Evolutionary conservation across 2,113 vertebrate species (phyloP), one percentile per base, ranked within the genome.

Genomic region (Aix galericulata): DNA sequence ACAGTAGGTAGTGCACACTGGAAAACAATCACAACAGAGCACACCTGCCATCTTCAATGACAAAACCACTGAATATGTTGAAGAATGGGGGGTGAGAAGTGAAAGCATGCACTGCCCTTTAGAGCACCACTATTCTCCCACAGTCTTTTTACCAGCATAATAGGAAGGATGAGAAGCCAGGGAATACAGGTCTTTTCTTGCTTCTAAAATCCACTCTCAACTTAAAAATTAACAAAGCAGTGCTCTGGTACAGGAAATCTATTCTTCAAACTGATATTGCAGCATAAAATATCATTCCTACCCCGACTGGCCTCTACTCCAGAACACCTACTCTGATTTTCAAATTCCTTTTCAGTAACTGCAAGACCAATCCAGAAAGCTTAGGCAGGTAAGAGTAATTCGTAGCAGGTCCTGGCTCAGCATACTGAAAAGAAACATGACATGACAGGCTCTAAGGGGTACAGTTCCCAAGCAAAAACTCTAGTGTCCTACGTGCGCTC

Each of bases 1-100:
- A 96, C 95, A 97, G 96, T 96, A 97, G 95, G 92, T 91, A 94
- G 88, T 91, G 91, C 95, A 94, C 95, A 95, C 91, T 64, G 73
- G 71, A 55, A 90, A 88, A 87, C 59, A 82, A 91, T 82, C 89
- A 90, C 42, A 67, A 66, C 34, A 73, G 3, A 2, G 56, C 79
- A 96, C 67, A 38, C 13, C 9, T 1, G 2, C 62, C 68, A 84
- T 78, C 83, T 95, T 66, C 31, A 9, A 38, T 9, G 21, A 55
- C 23, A 82, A 78, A 78, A 78, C 62, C 66, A 71, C 72, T 38
- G 32, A 82, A 64, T 0, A 50, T 2, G 31, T 74, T 58, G 38
- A 34, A 60, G 50, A 62, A 11, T 13, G 23, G 50, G 50, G 34
- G 42, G 21, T 38, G 27, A 62, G 75, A 88, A 44, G 64, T 8